Evolutionary conservation across 2,888 invertebrate genomes (phyloP).

Genomic region (Campoplex capitator): DNA sequence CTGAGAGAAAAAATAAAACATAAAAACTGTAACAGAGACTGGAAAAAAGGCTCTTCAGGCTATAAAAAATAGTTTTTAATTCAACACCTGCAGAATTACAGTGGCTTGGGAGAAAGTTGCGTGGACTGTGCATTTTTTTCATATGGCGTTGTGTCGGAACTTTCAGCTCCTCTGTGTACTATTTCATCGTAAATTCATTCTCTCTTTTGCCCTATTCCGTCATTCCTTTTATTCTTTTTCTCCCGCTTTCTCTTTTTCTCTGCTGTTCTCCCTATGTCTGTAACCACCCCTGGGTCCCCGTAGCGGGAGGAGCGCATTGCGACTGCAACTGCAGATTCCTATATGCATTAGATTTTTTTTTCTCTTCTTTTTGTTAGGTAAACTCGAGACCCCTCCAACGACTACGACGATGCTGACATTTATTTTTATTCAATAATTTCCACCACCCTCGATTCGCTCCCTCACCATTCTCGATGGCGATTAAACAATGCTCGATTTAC

Average conservation of each 20-base stretch:
- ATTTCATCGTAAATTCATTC: constrained; percentile 57
- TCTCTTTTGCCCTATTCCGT: constrained; percentile 16
- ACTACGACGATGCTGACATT: constrained; percentile 46
- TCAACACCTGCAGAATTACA: constrained; percentile 33
- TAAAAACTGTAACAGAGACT: background rate
- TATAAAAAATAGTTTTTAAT: constrained; percentile 22
- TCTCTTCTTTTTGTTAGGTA: constrained; percentile 10
- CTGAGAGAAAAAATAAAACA: background rate
- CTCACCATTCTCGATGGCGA: constrained; percentile 39
- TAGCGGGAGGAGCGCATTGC: constrained; percentile 27
- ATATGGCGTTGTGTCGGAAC: constrained; percentile 54
- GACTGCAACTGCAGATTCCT: constrained; percentile 35
- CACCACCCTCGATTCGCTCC: constrained; percentile 24
- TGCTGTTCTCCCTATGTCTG: background rate
- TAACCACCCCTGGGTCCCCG: background rate
- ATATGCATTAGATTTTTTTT: constrained; percentile 2
- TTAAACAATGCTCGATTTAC: constrained; percentile 54
- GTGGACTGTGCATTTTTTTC: constrained; percentile 42
- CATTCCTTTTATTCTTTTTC: constrained; percentile 3
- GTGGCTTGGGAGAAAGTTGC: constrained; percentile 34
- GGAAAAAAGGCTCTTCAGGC: constrained; percentile 1
- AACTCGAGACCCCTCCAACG: constrained; percentile 19
- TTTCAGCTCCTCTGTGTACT: constrained; percentile 42
- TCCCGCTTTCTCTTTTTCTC: background rate
- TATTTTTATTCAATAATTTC: constrained; percentile 67